These are phyloP conservation scores for Eubasilissa regina DNA, from an alignment of 1,140 invertebrate genomes.

Conservation along the genomic window DNA sequence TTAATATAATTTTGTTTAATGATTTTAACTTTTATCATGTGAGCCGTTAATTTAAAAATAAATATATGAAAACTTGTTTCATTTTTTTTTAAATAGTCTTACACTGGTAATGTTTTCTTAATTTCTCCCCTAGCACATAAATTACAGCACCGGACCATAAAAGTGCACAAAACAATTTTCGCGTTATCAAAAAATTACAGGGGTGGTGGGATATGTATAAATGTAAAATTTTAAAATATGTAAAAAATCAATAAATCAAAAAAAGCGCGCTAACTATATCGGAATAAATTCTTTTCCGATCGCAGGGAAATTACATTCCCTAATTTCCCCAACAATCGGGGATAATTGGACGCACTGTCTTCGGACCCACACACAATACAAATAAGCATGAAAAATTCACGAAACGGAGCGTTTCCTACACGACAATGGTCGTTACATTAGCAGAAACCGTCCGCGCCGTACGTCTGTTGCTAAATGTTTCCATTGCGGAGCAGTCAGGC, in stretches of 20 bases:
- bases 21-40: too few species aligned
- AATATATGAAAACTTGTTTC: too few species aligned
- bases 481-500: conserved; percentile 56
- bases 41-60: too few species aligned
- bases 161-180: too few species aligned
- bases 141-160: too few species aligned
- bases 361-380: conserved; percentile 31
- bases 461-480: conserved; percentile 47
- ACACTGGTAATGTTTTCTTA: too few species aligned
- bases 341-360: conserved; percentile 43
- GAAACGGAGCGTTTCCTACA: neutral
- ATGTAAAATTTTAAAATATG: too few species aligned
- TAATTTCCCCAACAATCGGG: conserved; percentile 25
- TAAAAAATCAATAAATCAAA: neutral
- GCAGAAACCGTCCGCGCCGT: conserved; percentile 22
- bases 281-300: conserved; percentile 9
- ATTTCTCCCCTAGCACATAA: too few species aligned
- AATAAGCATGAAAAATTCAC: conserved; percentile 31
- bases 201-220: neutral
- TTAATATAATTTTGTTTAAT: too few species aligned
- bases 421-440: conserved; percentile 47
- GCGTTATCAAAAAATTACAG: neutral
- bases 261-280: neutral
- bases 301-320: neutral
- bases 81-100: too few species aligned